Evolutionary conservation across 2,797 vertebrate species (phyloP).

Genomic region (Thunnus albacares): DNA sequence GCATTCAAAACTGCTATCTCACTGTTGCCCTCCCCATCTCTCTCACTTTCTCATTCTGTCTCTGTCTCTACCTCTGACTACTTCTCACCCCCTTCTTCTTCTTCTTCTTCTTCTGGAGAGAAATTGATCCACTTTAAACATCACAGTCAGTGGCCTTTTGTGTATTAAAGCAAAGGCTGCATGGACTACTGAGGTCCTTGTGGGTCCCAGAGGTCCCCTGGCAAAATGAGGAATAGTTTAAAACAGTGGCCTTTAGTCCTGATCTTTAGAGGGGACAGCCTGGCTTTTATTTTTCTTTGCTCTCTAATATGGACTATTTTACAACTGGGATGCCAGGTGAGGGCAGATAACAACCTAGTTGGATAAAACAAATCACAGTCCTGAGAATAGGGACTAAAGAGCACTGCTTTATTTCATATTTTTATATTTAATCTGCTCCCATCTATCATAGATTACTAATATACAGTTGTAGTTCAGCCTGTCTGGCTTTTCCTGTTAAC

Average conservation of each 20-base stretch:
- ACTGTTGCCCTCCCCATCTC: conserved; percentile 65
- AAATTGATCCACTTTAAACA: conserved; percentile 52
- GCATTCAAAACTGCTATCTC: conserved; percentile 82
- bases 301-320: conserved; percentile 11
- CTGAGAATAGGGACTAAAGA: conserved; percentile 3
- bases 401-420: neutral
- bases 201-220: conserved; percentile 21
- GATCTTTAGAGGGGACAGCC: neutral
- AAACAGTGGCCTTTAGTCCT: conserved; percentile 25
- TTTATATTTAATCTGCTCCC: neutral
- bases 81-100: conserved; percentile 14
- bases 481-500: neutral
- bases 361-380: conserved; percentile 4
- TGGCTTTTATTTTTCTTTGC: conserved; percentile 17
- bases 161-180: conserved; percentile 27
- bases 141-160: conserved; percentile 45
- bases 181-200: conserved; percentile 11
- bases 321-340: conserved; percentile 16
- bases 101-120: neutral
- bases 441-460: neutral
- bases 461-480: neutral
- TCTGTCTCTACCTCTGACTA: conserved; percentile 18
- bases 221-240: conserved; percentile 26
- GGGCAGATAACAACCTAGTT: conserved; percentile 11
- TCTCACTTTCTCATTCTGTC: conserved; percentile 46